Evolutionary conservation across 1,140 invertebrate genomes (phyloP), one percentile per base, ranked within the genome.

Genomic region (Caligus rogercresseyi): DNA sequence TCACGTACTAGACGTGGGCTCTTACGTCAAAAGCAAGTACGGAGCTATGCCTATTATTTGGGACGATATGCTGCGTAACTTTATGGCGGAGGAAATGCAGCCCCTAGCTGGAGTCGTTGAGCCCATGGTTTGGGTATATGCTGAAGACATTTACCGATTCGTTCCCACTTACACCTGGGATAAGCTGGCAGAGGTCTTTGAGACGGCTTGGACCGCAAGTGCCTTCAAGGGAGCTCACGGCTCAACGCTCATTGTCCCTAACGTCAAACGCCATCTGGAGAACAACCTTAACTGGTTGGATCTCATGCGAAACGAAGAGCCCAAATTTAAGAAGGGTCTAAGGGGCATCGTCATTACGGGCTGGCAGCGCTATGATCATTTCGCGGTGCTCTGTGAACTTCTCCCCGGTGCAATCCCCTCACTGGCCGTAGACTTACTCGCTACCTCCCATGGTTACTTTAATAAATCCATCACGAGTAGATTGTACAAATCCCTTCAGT

Each of bases 341-440:
- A 71, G 76, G 61, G 82, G 82, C 3, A 43, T 74, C 14, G 69
- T 69, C 23, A 54, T 69, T 2, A 70, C 69, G n/a, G 71, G 83
- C 0, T 86, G 84, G 83, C 83, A 84, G 67, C 74, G 83, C 67
- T 94, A 89, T 70, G 89, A 93, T 72, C 93, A 98, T 72, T 89
- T 90, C 76, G 87, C 89, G 2, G 81, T 87, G 0, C 77, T 96
- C 15, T 94, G 89, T 72, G 94, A 98, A 74, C 73, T 95, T 3
- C 72, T 98, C n/a, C 86, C 87, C 0, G 78, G 80, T 0, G 80
- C 83, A 1, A 73, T 97, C 61, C 93, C 93, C 4, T 84, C 83
- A 0, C 72, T 89, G 2, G 79, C 78, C 0, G 68, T 84, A 1
- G 82, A 80, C 71, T 71, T 85, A 13, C 62, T 79, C 3, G 78